These are phyloP conservation scores for Odontamblyopus lacepedii DNA, from an alignment of 2,797 vertebrate species.

Conservation along the genomic window DNA sequence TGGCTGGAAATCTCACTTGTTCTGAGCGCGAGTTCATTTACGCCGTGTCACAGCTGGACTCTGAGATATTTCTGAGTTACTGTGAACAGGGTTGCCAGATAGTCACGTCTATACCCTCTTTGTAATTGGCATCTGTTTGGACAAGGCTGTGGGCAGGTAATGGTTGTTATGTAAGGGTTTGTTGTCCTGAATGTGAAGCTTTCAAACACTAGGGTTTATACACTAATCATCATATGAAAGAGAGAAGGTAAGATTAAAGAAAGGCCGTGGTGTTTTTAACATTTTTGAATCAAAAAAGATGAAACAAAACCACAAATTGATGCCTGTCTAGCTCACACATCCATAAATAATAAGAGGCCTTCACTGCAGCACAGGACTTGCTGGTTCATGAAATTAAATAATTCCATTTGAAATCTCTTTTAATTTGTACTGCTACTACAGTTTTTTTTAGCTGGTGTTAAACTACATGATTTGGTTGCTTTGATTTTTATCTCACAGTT, in stretches of 20 bases:
- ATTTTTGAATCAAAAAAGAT: not conserved
- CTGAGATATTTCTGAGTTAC: constrained; percentile 11
- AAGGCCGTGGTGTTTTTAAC: not conserved
- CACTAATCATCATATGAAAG: not conserved
- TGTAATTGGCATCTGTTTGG: constrained; percentile 5
- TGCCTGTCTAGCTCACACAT: not conserved
- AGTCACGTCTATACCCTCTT: not conserved
- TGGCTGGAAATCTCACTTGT: constrained; percentile 12
- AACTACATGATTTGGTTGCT: too few relatives aligned
- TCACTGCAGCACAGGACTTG: not conserved
- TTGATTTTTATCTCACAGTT: too few relatives aligned
- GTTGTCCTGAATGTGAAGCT: not conserved
- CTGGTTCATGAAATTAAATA: not conserved
- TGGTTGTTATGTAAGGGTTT: not conserved
- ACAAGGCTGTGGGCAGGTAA: constrained; percentile 6
- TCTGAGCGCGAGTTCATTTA: constrained; percentile 17
- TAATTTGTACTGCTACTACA: too few relatives aligned
- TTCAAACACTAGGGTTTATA: not conserved
- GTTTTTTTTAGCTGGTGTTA: too few relatives aligned
- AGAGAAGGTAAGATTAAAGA: not conserved
- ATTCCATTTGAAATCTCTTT: too few relatives aligned
- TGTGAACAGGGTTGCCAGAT: constrained; percentile 3
- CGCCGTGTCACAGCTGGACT: constrained; percentile 12
- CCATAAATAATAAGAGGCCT: not conserved
- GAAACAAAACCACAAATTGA: not conserved